phyloP scores from a whole-genome alignment of 1,140 invertebrate species.

The Leptinotarsa defecta region DNA sequence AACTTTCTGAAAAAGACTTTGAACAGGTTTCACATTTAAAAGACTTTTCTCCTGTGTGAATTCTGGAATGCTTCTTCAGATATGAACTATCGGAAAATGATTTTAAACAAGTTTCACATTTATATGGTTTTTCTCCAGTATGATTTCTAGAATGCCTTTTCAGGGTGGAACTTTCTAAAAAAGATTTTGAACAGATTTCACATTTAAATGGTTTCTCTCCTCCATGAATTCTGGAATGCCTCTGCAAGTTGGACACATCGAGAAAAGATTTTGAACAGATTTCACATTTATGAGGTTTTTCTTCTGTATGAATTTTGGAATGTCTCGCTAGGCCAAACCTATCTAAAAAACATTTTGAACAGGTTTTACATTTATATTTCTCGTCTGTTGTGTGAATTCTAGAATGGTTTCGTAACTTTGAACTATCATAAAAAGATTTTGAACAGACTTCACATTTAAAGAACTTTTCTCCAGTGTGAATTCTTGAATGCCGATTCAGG shows the following conservation, averaged over 20 bases:
- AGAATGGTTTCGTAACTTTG: background rate
- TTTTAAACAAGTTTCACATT: background rate
- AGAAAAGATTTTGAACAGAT: constrained; percentile 5
- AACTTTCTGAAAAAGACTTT: background rate
- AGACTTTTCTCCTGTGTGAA: background rate
- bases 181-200: background rate
- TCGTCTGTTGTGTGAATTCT: constrained; percentile 61
- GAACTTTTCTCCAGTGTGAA: constrained; percentile 51
- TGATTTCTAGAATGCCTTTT: background rate
- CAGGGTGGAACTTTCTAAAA: background rate
- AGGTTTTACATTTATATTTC: constrained; percentile 72
- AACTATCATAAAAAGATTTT: background rate
- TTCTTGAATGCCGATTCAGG: constrained; percentile 10
- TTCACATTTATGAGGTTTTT: constrained; percentile 64
- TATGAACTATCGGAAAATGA: background rate
- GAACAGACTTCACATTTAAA: constrained; percentile 52
- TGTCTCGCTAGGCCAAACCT: background rate
- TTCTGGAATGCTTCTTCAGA: background rate
- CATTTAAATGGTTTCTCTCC: constrained; percentile 5
- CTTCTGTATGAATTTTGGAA: constrained; percentile 38
- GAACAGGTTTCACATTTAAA: background rate
- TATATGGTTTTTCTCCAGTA: background rate
- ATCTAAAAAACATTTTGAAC: too few species aligned
- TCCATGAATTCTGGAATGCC: background rate
- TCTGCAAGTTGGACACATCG: background rate